Conservation (phyloP, 2,888 invertebrate species). For the Pterostichus madidus region DNA sequence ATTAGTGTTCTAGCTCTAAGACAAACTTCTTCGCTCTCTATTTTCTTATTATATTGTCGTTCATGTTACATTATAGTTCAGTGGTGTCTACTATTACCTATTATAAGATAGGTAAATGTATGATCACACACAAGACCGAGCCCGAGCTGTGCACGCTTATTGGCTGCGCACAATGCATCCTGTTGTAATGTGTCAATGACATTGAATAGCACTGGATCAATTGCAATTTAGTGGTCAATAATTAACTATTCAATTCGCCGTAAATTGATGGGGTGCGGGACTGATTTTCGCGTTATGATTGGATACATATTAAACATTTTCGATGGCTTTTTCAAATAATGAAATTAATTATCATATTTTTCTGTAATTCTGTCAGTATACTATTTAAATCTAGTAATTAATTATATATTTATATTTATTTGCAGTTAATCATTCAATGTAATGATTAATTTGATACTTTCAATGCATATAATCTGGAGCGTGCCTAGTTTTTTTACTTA, state of each 20-base stretch:
- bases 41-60: too few relatives aligned
- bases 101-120: too few relatives aligned
- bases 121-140: too few relatives aligned
- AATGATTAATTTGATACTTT: slow-evolving; percentile 32
- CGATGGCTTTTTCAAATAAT: slow-evolving; percentile 18
- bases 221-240: slow-evolving; percentile 51
- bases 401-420: slow-evolving; percentile 42
- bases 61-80: too few relatives aligned
- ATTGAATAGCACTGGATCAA: slow-evolving; percentile 43
- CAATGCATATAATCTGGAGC: neutral
- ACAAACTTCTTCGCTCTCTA: too few relatives aligned
- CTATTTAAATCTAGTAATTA: slow-evolving; percentile 39
- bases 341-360: slow-evolving; percentile 43
- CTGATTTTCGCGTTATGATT: neutral
- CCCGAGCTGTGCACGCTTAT: neutral
- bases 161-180: slow-evolving; percentile 19
- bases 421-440: neutral
- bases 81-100: too few relatives aligned
- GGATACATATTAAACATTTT: slow-evolving; percentile 1
- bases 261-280: slow-evolving; percentile 29
- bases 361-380: slow-evolving; percentile 22
- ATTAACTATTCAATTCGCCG: slow-evolving; percentile 45
- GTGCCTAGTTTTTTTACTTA: too few relatives aligned
- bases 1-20: too few relatives aligned
- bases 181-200: slow-evolving; percentile 40